These are phyloP conservation scores for Fundulus diaphanus DNA, from an alignment of 2,797 vertebrate genomes.

Conservation along the genomic window DNA sequence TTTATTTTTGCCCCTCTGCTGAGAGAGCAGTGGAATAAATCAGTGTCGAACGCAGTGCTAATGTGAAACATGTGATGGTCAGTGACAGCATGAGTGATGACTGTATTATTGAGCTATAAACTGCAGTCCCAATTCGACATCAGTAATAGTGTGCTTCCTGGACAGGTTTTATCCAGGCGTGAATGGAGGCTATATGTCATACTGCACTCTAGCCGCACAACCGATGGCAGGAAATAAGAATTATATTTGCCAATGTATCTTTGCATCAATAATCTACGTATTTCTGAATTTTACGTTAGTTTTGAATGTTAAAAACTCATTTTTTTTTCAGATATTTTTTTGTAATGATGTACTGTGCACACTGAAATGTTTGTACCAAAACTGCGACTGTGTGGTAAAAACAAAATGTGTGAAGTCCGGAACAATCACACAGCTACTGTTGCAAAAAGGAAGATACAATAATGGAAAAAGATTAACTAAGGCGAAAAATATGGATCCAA, in stretches of 20 bases:
- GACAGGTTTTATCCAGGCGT: constrained; percentile 59
- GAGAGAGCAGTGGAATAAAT: constrained; percentile 65
- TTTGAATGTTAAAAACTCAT: background rate
- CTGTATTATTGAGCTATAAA: constrained; percentile 79
- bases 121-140: constrained; percentile 68
- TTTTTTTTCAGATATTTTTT: background rate
- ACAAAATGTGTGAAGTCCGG: background rate
- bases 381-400: background rate
- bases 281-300: background rate
- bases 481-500: too few species aligned
- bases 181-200: constrained; percentile 55
- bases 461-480: too few species aligned
- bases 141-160: constrained; percentile 64
- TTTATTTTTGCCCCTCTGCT: constrained; percentile 33
- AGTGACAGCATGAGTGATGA: constrained; percentile 76
- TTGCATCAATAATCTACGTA: background rate
- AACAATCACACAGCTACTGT: too few species aligned
- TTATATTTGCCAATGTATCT: background rate
- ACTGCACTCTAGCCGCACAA: constrained; percentile 27
- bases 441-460: too few species aligned
- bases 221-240: background rate
- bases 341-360: background rate
- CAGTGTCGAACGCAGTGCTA: constrained; percentile 66
- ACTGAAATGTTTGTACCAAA: background rate
- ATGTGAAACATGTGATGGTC: constrained; percentile 68